phyloP scores from a whole-genome alignment of 2,113 vertebrate species.

The Pelobates fuscus region DNA sequence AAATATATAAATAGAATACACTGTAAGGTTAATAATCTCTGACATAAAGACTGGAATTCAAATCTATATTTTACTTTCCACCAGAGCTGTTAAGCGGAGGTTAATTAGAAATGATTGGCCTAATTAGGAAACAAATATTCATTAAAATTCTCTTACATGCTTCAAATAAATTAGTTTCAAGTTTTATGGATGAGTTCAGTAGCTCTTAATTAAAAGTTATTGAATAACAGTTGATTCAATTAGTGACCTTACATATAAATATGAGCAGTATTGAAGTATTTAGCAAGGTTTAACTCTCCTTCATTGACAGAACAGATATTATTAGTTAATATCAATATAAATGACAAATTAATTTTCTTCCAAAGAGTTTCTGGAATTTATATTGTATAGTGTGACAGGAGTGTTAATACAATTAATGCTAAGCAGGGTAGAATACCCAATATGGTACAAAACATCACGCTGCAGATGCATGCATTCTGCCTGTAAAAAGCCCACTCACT shows the following conservation, averaged over 20 bases:
- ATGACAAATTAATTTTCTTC: neutral
- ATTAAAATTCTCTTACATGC: constrained; percentile 51
- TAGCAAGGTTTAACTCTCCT: constrained; percentile 12
- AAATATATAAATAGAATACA: neutral
- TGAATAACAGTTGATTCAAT: constrained; percentile 40
- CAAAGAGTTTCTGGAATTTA: neutral
- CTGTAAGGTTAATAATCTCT: constrained; percentile 6
- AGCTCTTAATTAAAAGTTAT: constrained; percentile 50
- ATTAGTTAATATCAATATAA: neutral
- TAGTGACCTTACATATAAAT: constrained; percentile 42
- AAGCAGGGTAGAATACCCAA: too few species aligned
- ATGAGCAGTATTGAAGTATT: constrained; percentile 22
- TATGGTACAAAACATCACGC: too few species aligned
- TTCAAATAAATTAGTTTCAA: constrained; percentile 48
- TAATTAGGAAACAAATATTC: constrained; percentile 63
- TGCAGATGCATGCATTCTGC: too few species aligned
- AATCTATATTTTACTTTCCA: constrained; percentile 55
- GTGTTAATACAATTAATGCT: too few species aligned
- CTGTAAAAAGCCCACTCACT: too few species aligned
- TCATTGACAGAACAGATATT: neutral
- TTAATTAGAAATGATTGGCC: constrained; percentile 61
- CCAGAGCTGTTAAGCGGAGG: constrained; percentile 53
- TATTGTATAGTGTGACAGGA: too few species aligned
- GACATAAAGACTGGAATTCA: constrained; percentile 21
- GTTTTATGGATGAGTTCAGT: constrained; percentile 47